Conservation (phyloP, 1,140 invertebrate genomes). For the Eumeta japonica region DNA sequence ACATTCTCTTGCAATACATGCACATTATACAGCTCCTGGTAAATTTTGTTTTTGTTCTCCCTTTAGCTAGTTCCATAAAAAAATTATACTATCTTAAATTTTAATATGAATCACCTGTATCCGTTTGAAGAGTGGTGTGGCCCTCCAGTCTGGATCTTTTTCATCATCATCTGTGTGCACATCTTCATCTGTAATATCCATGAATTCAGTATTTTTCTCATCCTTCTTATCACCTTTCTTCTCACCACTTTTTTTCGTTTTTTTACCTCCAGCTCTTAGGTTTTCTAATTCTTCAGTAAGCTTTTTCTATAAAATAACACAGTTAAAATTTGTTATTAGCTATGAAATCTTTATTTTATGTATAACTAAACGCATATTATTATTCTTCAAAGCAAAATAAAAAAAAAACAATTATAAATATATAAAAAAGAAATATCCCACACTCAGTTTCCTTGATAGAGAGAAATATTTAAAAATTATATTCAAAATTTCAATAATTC, state of each 20-base stretch:
- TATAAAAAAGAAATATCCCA: too few species aligned
- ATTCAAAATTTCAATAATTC: too few species aligned
- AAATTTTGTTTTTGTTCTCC: too few species aligned
- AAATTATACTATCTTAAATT: background rate
- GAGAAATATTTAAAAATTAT: too few species aligned
- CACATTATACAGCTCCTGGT: too few species aligned
- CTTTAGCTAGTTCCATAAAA: too few species aligned
- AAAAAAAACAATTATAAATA: too few species aligned
- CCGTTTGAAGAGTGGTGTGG: slow-evolving; percentile 60
- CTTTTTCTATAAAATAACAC: slow-evolving; percentile 43
- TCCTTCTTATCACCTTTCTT: slow-evolving; percentile 23
- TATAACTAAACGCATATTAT: too few species aligned
- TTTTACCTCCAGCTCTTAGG: slow-evolving; percentile 32
- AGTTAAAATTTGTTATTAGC: slow-evolving; percentile 5
- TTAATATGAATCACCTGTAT: slow-evolving; percentile 26
- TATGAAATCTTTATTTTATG: too few species aligned
- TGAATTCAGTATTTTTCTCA: slow-evolving; percentile 26
- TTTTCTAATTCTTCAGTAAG: slow-evolving; percentile 43
- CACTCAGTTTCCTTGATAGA: too few species aligned
- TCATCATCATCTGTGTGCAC: slow-evolving; percentile 49
- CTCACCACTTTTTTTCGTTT: slow-evolving; percentile 27
- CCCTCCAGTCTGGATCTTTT: slow-evolving; percentile 70
- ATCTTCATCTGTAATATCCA: slow-evolving; percentile 42
- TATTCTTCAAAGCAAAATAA: too few species aligned
- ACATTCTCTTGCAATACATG: too few species aligned